Evolutionary conservation across 2,113 vertebrate genomes (phyloP).

Genomic region (Merops nubicus): DNA sequence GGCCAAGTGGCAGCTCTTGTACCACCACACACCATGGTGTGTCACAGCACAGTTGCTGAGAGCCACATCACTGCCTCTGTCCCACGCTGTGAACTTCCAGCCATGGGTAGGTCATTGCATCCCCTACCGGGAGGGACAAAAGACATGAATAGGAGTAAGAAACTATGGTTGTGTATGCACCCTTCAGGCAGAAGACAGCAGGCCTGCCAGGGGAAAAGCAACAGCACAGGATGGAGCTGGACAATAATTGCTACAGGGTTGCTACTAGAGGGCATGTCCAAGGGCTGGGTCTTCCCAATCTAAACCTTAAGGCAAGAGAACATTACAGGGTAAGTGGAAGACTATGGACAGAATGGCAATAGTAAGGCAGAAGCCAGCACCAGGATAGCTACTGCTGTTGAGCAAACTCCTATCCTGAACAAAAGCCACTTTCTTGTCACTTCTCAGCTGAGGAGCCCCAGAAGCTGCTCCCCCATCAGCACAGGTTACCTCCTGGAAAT

Average conservation of each 20-base stretch:
- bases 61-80: slow-evolving; percentile 88
- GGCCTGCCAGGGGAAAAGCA: background rate
- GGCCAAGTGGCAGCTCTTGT: slow-evolving; percentile 90
- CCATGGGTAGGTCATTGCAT: slow-evolving; percentile 88
- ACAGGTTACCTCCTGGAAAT: background rate
- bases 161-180: background rate
- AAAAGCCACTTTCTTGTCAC: background rate
- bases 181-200: background rate
- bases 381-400: background rate
- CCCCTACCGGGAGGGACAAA: slow-evolving; percentile 72
- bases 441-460: background rate
- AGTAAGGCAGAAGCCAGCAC: background rate
- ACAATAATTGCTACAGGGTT: background rate
- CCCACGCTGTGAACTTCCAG: slow-evolving; percentile 85
- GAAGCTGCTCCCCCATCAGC: background rate
- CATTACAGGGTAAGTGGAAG: background rate
- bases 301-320: background rate
- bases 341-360: background rate
- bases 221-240: background rate
- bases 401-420: background rate
- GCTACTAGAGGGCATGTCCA: background rate
- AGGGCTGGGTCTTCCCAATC: background rate
- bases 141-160: background rate
- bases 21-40: slow-evolving; percentile 88
- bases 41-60: slow-evolving; percentile 87